Base-by-base conservation (phyloP, 2,888 invertebrate genomes). In the Chaitophorus viminalis region DNA sequence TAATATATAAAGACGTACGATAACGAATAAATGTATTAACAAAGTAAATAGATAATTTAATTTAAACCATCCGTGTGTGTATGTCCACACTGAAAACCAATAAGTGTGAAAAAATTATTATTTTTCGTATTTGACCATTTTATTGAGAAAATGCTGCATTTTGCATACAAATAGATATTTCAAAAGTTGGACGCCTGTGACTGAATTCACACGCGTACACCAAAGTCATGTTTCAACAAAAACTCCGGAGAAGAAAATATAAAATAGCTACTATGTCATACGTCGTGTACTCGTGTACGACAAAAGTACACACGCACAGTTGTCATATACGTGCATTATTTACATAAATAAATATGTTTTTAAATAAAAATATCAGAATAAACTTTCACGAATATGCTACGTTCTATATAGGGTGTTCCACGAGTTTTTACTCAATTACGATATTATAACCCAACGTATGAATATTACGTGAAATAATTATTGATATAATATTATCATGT, bases 91-190 rank as follows among this genome's bases (percentile, higher is more conserved):
- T n/a, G n/a, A 25, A 60, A 14, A 36, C 25, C 54, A n/a, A 79
- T 36, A 76, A 60, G 25, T 4, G 60, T 5, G 60, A 25, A 60
- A 25, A 60, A 21, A 60, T 5, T 5, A 1, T 5, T 21, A 54
- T 31, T 25, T 25, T 77, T 36, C 36, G 36, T n/a, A 79, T 39
- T 54, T 17, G 39, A 81, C 81, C 29, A 39, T 81, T 81, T 68
- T 6, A 81, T 25, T 1, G 25, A 18, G n/a, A n/a, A 68, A 68
- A 68, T 46, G 11, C 1, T 39, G 31, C 17, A 65, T 65, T 79
- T 79, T 79, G 36, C 79, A 79, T 79, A 79, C 65, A 79, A 79
- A 79, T 65, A 81, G 81, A 46, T 14, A 68, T 81, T 81, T 65
- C 65, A 65, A 81, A 65, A 81, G 81, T 81, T 68, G 39, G 8